Percentiles rank a stretch among this genome's conserved stretches.
Evolutionary conservation across 2,797 vertebrate genomes (phyloP).

Genomic region (Eospalax fontanierii): DNA sequence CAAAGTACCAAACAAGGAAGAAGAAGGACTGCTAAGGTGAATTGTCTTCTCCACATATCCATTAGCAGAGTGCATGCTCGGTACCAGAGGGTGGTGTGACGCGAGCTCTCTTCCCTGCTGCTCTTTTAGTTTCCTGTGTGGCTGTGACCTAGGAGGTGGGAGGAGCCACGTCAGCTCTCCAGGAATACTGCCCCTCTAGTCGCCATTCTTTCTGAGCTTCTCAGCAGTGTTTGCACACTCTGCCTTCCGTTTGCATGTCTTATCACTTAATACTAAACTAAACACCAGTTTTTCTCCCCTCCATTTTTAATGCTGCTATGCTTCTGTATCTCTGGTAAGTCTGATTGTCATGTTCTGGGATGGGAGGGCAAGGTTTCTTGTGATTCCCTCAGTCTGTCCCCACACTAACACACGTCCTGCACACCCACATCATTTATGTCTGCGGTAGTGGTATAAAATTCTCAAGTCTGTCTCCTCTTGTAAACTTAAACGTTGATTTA

Average conservation of each 20-base stretch:
- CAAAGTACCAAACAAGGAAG: constrained; percentile 96
- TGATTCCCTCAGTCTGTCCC: constrained; percentile 17
- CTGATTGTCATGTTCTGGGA: constrained; percentile 68
- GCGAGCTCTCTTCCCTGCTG: constrained; percentile 74
- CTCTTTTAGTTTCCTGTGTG: constrained; percentile 65
- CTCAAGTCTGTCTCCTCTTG: constrained; percentile 51
- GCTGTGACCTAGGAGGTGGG: constrained; percentile 76
- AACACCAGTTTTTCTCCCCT: constrained; percentile 85
- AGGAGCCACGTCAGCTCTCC: constrained; percentile 20
- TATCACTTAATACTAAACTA: constrained; percentile 80
- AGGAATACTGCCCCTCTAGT: constrained; percentile 44
- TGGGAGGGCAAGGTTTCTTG: constrained; percentile 67
- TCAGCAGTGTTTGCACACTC: background rate
- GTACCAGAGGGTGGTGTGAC: constrained; percentile 83
- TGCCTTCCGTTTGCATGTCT: constrained; percentile 75
- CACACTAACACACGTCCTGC: constrained; percentile 36
- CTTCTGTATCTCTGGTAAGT: constrained; percentile 92
- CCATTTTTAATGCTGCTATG: constrained; percentile 92
- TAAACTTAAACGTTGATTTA: background rate
- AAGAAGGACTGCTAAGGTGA: constrained; percentile 97
- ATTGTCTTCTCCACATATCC: constrained; percentile 85
- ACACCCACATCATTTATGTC: background rate
- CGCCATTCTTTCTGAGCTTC: constrained; percentile 55
- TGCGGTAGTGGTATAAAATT: constrained; percentile 13
- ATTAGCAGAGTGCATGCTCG: constrained; percentile 85